These are phyloP conservation scores for Mesorhabditis spiculigera DNA, from an alignment of 2,888 invertebrate genomes.

Conservation along the genomic window DNA sequence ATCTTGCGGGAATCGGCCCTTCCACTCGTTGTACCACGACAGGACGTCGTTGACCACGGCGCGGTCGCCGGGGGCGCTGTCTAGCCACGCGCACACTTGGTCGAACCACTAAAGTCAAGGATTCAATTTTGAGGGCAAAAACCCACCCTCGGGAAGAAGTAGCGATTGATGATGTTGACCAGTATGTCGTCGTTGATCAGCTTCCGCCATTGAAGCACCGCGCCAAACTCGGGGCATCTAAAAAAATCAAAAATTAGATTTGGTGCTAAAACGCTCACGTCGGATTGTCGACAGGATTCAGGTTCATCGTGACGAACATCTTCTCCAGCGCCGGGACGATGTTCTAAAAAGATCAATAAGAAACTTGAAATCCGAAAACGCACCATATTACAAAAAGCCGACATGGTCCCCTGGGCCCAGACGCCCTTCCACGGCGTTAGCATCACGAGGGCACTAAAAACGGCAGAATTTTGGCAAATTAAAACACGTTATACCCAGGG, in stretches of 20 bases:
- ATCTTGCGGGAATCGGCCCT: constrained; percentile 64
- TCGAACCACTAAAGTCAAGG: constrained; percentile 59
- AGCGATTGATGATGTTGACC: constrained; percentile 77
- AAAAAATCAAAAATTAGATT: constrained; percentile 3
- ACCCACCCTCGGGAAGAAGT: constrained; percentile 78
- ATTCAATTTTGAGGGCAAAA: background rate
- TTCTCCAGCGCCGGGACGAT: background rate
- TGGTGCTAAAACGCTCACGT: background rate
- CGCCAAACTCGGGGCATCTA: constrained; percentile 8
- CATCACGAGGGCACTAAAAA: constrained; percentile 80
- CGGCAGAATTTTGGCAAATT: background rate
- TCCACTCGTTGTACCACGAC: constrained; percentile 75
- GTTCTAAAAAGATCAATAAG: background rate
- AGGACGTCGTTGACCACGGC: constrained; percentile 88
- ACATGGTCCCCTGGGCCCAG: constrained; percentile 74
- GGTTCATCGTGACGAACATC: background rate
- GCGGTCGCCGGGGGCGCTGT: constrained; percentile 73
- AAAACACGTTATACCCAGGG: constrained; percentile 17
- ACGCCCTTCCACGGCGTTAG: constrained; percentile 83
- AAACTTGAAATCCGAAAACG: background rate
- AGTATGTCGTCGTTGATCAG: constrained; percentile 76
- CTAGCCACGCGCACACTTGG: constrained; percentile 74
- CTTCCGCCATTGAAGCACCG: constrained; percentile 82
- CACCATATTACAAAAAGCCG: constrained; percentile 67
- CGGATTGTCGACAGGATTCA: background rate